These are phyloP conservation scores for Esperia sulphurella DNA, from an alignment of 2,888 invertebrate genomes.

Conservation along the genomic window DNA sequence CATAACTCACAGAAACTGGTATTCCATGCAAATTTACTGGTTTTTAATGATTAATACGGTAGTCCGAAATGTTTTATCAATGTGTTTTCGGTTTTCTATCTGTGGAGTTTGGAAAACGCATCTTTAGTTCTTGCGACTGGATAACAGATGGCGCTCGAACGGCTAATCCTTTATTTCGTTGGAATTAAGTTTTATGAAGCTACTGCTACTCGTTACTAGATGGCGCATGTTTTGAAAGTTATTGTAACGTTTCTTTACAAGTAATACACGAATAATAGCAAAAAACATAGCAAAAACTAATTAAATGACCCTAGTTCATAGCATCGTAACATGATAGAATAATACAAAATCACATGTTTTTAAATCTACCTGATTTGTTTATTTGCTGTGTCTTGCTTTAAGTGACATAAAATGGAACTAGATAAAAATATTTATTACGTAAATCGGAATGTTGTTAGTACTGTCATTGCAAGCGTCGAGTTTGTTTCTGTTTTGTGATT, in stretches of 20 bases:
- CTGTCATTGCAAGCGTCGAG: conserved; percentile 7
- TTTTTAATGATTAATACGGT: conserved; percentile 19
- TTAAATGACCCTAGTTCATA: no score
- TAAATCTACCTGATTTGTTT: no score
- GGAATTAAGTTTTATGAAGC: not conserved
- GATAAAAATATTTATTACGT: no score
- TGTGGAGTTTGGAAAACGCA: conserved; percentile 6
- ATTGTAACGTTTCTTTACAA: not conserved
- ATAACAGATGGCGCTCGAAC: conserved; percentile 5
- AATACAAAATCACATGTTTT: no score
- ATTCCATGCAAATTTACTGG: conserved; percentile 38
- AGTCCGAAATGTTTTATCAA: conserved; percentile 17
- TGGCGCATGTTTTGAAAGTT: not conserved
- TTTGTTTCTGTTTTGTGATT: conserved; percentile 10
- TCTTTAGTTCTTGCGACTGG: conserved; percentile 4
- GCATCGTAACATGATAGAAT: no score
- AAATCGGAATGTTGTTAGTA: conserved; percentile 12
- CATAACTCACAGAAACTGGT: conserved; percentile 39
- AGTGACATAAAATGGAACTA: no score
- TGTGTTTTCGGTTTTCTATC: conserved; percentile 11
- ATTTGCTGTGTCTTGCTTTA: no score
- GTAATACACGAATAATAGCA: not conserved
- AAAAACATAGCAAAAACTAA: no score
- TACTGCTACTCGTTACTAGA: not conserved
- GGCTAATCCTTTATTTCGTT: not conserved